These are phyloP conservation scores for Nephila pilipes DNA, from an alignment of 1,140 invertebrate species.

Conservation along the genomic window DNA sequence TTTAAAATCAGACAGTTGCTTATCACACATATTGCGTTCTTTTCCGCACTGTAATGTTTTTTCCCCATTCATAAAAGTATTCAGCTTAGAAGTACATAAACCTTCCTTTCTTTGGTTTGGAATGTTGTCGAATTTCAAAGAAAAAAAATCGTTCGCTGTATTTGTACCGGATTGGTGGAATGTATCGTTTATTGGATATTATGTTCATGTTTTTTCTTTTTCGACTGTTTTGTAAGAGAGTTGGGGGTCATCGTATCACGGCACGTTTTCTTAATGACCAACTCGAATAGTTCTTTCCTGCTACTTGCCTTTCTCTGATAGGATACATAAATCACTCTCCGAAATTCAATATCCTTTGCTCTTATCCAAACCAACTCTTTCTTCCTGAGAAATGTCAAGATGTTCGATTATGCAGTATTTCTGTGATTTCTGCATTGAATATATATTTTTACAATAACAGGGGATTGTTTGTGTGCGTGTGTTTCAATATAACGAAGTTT, in stretches of 20 bases:
- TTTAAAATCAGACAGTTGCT: too few species aligned
- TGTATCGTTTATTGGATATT: slow-evolving; percentile 21
- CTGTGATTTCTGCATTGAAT: not conserved
- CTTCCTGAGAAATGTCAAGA: slow-evolving; percentile 1
- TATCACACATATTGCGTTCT: not conserved
- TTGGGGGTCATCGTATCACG: not conserved
- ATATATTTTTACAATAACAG: not conserved
- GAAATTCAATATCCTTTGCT: slow-evolving; percentile 11
- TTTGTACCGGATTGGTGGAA: not conserved
- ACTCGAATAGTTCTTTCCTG: not conserved
- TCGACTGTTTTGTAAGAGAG: not conserved
- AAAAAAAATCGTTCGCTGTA: not conserved
- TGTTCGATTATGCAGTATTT: not conserved
- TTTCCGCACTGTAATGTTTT: not conserved
- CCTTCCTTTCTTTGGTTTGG: not conserved
- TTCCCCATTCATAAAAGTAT: not conserved
- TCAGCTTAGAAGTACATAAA: not conserved
- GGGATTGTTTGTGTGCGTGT: too few species aligned
- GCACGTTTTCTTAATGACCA: slow-evolving; percentile 43
- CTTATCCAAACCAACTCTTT: not conserved
- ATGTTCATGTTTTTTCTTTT: not conserved
- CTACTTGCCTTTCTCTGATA: not conserved
- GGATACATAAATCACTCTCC: slow-evolving; percentile 5
- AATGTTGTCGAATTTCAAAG: not conserved
- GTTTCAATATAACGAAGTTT: too few species aligned